Conservation (phyloP, 2,113 vertebrate genomes). For the Miniopterus natalensis region DNA sequence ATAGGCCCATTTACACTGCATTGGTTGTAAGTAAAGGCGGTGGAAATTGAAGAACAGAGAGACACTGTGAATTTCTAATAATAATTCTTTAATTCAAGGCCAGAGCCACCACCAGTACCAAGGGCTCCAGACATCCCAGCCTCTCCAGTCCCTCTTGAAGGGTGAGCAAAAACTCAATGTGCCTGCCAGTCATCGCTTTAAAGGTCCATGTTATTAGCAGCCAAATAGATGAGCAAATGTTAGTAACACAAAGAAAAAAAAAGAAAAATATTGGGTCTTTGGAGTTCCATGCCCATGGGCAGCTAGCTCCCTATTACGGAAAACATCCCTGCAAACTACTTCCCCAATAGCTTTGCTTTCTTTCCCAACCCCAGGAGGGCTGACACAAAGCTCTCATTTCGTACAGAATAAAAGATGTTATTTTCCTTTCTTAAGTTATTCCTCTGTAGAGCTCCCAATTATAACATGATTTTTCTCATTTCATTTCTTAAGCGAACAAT, state of each 20-base stretch:
- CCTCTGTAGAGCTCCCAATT: not conserved
- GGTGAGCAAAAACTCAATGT: not conserved
- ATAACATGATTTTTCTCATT: not conserved
- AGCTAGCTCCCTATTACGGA: not conserved
- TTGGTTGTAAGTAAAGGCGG: not conserved
- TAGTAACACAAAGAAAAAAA: not conserved
- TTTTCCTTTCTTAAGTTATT: not conserved
- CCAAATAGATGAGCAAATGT: not conserved
- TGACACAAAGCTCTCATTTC: not conserved
- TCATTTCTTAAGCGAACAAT: not conserved
- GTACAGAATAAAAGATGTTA: not conserved
- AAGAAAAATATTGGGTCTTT: not conserved
- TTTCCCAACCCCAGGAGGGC: not conserved
- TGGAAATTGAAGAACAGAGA: not conserved
- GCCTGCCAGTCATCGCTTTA: not conserved
- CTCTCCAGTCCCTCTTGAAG: no score
- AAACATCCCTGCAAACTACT: not conserved
- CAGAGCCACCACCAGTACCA: not conserved
- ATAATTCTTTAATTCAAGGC: not conserved
- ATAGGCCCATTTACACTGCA: not conserved
- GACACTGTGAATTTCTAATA: not conserved
- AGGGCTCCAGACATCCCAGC: not conserved
- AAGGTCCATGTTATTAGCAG: not conserved
- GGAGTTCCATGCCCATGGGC: not conserved
- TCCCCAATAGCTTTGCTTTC: not conserved